Evolutionary conservation across 2,113 vertebrate species (phyloP).

Genomic region (Taurulus bubalis): DNA sequence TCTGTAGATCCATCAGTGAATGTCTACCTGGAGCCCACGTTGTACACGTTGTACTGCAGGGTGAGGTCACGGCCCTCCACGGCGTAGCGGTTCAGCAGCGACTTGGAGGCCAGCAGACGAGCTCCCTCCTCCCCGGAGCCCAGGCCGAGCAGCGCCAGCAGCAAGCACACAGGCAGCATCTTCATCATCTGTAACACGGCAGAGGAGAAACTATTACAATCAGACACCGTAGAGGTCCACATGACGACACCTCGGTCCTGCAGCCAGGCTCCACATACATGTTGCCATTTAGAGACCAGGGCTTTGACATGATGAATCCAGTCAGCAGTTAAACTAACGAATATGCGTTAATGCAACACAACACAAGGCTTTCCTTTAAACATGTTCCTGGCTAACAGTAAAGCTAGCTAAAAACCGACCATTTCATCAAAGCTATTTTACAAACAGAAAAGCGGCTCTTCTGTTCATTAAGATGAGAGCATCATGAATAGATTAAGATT

Average conservation of each 20-base stretch:
- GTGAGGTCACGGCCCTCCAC: constrained; percentile 96
- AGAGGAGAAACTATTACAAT: neutral
- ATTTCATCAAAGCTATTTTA: neutral
- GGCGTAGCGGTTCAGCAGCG: constrained; percentile 92
- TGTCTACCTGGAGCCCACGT: constrained; percentile 93
- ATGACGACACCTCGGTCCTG: neutral
- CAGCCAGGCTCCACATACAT: neutral
- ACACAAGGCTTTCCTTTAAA: neutral
- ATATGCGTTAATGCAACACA: neutral
- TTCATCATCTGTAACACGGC: constrained; percentile 86
- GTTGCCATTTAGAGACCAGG: neutral
- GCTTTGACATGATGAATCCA: neutral
- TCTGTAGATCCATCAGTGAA: no score
- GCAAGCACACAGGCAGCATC: constrained; percentile 58
- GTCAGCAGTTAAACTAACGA: neutral
- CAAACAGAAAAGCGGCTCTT: neutral
- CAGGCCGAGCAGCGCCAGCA: constrained; percentile 78
- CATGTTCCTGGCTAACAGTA: neutral
- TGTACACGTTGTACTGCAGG: constrained; percentile 97
- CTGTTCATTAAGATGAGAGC: accelerated
- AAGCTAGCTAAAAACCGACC: neutral
- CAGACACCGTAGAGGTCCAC: neutral
- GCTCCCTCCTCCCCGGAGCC: constrained; percentile 90
- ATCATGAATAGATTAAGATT: no score
- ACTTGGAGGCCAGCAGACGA: constrained; percentile 93